phyloP scores from a whole-genome alignment of 2,888 invertebrate species.

The Noctua janthe region DNA sequence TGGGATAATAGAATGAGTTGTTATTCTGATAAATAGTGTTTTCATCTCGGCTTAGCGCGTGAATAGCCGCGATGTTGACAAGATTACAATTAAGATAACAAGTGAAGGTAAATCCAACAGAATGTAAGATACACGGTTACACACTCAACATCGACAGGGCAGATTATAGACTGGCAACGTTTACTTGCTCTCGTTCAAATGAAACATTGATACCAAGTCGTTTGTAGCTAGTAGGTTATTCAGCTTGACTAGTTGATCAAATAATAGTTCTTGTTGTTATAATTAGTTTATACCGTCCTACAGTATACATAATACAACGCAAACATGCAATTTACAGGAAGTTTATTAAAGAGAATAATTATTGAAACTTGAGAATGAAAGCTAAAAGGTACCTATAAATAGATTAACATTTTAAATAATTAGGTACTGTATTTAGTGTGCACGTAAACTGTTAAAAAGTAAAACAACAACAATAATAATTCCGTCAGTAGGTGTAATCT shows the following conservation, averaged over 20 bases:
- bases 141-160: background rate
- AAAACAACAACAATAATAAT: background rate
- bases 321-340: background rate
- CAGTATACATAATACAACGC: background rate
- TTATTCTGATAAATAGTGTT: slow-evolving; percentile 12
- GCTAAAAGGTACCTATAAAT: background rate
- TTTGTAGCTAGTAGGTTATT: background rate
- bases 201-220: background rate
- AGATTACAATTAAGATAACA: slow-evolving; percentile 21
- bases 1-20: slow-evolving; percentile 34
- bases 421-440: background rate
- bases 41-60: slow-evolving; percentile 18
- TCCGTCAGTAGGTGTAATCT: background rate
- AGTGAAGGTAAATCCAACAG: slow-evolving; percentile 7
- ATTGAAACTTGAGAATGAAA: background rate
- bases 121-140: background rate
- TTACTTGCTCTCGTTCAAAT: slow-evolving; percentile 2
- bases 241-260: background rate
- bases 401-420: background rate
- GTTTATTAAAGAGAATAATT: background rate
- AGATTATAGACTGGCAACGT: background rate
- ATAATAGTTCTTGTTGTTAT: background rate
- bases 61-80: background rate
- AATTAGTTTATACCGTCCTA: background rate
- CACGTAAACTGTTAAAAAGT: background rate